Evolutionary conservation across 2,113 vertebrate species (phyloP).

Genomic region (Pungitius pungitius): DNA sequence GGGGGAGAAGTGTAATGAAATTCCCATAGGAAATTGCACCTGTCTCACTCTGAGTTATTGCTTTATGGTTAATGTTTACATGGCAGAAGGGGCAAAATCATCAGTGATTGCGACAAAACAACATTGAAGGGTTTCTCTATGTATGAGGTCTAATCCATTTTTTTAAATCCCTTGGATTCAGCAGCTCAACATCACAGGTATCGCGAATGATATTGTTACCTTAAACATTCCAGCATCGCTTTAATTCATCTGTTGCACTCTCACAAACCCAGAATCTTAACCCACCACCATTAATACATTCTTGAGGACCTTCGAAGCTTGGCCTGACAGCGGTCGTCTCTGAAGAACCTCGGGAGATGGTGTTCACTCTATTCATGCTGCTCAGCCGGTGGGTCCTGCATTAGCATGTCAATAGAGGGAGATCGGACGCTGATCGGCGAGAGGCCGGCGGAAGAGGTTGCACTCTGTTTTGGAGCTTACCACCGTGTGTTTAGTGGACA

Average conservation of each 20-base stretch:
- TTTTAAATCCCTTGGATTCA: slow-evolving; percentile 31
- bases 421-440: slow-evolving; percentile 27
- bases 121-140: slow-evolving; percentile 46
- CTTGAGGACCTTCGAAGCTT: slow-evolving; percentile 41
- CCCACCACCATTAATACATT: slow-evolving; percentile 39
- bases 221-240: slow-evolving; percentile 2
- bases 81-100: slow-evolving; percentile 58
- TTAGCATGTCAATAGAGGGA: slow-evolving; percentile 81
- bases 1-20: slow-evolving; percentile 66
- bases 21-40: slow-evolving; percentile 70
- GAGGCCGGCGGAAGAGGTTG: slow-evolving; percentile 40
- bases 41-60: slow-evolving; percentile 72
- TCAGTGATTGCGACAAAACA: slow-evolving; percentile 53
- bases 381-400: slow-evolving; percentile 68
- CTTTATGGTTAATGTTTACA: slow-evolving; percentile 65
- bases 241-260: slow-evolving; percentile 9
- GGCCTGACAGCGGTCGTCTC: slow-evolving; percentile 60
- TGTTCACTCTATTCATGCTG: slow-evolving; percentile 73
- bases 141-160: slow-evolving; percentile 36
- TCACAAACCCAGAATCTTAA: slow-evolving; percentile 30
- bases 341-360: slow-evolving; percentile 59
- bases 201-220: neutral
- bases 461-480: slow-evolving; percentile 35
- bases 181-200: slow-evolving; percentile 23
- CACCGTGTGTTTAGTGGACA: slow-evolving; percentile 34